A percentile compares a stretch with the other conserved stretches of the same genome.
Evolutionary conservation across 2,113 vertebrate genomes (phyloP).

Genomic region (Otocyon megalotis): DNA sequence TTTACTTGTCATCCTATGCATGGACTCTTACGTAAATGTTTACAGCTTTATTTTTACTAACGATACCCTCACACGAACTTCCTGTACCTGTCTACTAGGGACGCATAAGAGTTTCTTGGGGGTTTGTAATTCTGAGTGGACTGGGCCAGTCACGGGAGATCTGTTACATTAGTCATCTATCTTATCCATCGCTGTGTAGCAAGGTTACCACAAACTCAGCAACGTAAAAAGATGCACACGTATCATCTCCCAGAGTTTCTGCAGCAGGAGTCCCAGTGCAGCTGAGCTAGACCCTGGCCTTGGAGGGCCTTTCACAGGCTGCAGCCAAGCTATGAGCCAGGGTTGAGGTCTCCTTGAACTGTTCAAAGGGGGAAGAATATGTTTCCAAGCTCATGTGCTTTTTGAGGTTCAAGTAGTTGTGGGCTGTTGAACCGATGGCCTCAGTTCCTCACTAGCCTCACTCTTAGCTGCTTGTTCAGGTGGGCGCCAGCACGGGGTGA

Average conservation of each 20-base stretch:
- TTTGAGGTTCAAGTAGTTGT: background rate
- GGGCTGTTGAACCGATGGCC: background rate
- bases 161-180: background rate
- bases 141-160: background rate
- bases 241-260: background rate
- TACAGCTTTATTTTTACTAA: constrained; percentile 2
- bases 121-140: background rate
- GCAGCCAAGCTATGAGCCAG: background rate
- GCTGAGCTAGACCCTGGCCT: background rate
- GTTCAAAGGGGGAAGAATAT: background rate
- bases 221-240: background rate
- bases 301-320: background rate
- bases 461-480: background rate
- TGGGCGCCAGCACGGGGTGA: background rate
- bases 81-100: background rate
- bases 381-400: background rate
- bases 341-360: background rate
- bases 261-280: background rate
- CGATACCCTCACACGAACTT: background rate
- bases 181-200: background rate
- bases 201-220: background rate
- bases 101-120: background rate
- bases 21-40: background rate
- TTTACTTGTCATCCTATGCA: background rate
- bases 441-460: background rate